Evolutionary conservation across 2,113 vertebrate species (phyloP), one percentile per base, ranked within the genome.

Genomic region (Corydoras sp.): DNA sequence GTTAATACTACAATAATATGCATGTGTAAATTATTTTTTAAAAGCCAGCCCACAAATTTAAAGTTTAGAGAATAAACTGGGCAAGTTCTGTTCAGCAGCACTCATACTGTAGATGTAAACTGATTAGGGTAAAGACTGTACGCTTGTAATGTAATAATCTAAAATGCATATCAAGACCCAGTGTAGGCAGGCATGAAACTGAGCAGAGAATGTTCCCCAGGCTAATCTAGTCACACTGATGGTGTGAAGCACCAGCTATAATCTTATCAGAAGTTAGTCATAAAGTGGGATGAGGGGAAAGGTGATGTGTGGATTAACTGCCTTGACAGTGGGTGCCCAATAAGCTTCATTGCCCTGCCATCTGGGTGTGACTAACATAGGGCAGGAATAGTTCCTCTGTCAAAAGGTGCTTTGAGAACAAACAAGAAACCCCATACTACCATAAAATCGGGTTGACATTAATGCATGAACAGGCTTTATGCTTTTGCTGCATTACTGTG

Each of bases 301-400:
- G 61, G 72, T 12, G 75, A 80, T 85, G 74, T 63, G 77, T 72
- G 62, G 81, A 81, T 81, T 80, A 81, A 68, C 62, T 56, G 64
- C 65, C 24, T 58, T 55, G 62, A 67, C 54, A 68, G 13, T 49
- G 29, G 15, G 10, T 60, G 54, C 12, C 55, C 64, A 56, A 59
- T 71, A 35, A 30, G 24, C 64, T 54, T 58, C 43, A 73, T 72
- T 53, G 43, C 51, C 31, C 15, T 43, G 30, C 51, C 55, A 60
- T 35, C 70, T 62, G 62, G n/a, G 71, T 78, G 77, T 72, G 68
- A 72, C 60, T 58, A 60, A 75, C 69, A 68, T 35, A 48, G 31
- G 51, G 62, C 73, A 68, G 68, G 14, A 70, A n/a, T 43, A 31
- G 18, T 49, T 50, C 4, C 58, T 32, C 61, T 35, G 30, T 74